Evolutionary conservation across 2,797 vertebrate species (phyloP).

Genomic region (Antennarius maculatus): DNA sequence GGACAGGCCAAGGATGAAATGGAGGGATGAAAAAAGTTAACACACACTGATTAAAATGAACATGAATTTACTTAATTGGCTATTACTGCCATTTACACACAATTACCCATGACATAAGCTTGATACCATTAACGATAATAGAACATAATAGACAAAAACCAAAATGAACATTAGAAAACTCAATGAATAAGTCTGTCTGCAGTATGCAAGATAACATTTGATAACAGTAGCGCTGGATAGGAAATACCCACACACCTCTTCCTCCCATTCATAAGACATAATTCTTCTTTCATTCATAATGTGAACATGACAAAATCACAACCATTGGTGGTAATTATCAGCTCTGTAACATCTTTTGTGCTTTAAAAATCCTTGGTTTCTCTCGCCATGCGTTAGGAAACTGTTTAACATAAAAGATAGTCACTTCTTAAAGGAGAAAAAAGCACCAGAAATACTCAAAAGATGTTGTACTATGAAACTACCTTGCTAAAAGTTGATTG

Average conservation of each 20-base stretch:
- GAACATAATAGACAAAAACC: too few relatives aligned
- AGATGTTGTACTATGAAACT: not conserved
- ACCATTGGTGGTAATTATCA: constrained; percentile 1
- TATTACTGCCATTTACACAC: constrained; percentile 20
- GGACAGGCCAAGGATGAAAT: not conserved
- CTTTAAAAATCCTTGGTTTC: not conserved
- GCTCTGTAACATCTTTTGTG: not conserved
- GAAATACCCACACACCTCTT: not conserved
- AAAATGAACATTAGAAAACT: too few relatives aligned
- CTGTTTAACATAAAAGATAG: constrained; percentile 21
- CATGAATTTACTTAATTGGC: constrained; percentile 6
- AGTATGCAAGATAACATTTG: not conserved
- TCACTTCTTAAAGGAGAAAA: constrained; percentile 6
- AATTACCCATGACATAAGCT: constrained; percentile 8
- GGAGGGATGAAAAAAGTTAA: constrained; percentile 6
- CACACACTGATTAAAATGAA: constrained; percentile 9
- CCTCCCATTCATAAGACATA: not conserved
- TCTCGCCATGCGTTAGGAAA: constrained; percentile 7
- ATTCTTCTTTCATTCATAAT: not conserved
- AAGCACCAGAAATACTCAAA: not conserved
- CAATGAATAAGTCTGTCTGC: too few relatives aligned
- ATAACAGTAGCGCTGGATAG: not conserved
- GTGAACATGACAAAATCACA: constrained; percentile 2
- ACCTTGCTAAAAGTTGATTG: not conserved
- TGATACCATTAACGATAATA: too few relatives aligned